Evolutionary conservation across 2,113 vertebrate genomes (phyloP), one percentile per base, ranked within the genome.

Genomic region (Oryzias javanicus): DNA sequence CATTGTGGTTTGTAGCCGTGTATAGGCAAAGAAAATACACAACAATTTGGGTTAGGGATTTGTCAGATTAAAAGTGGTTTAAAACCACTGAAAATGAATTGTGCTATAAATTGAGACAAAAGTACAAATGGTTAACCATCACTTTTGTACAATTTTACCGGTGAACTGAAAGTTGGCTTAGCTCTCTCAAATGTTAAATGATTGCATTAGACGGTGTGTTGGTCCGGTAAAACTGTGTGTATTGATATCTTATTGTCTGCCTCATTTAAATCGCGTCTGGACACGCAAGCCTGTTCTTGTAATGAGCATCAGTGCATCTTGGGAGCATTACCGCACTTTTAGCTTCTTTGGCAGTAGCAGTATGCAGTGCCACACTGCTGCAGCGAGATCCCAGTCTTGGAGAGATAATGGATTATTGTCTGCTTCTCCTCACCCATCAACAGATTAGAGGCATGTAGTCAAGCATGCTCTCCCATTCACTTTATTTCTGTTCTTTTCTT

Each of bases 401-500:
- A 65, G 62, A 81, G 82, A 89, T 84, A 86, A 86, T 83, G 74
- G 79, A 64, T 83, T 84, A 81, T 86, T 85, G 82, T 88, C 79
- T 80, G 81, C 67, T 82, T 88, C 82, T 78, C 67, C 76, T 85
- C 78, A 76, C 86, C 88, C 84, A 82, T 86, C 74, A 86, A 88
- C 82, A 88, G 86, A 86, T 88, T 81, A 86, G 73, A 86, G 57
- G 64, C 71, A 74, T 89, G 84, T 74, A 81, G 80, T 80, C 75
- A 83, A 27, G 4, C 67, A 60, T 78, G n/a, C 61, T 82, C 73
- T 78, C 55, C 74, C 55, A 78, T 72, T 72, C 58, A 71, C 55
- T 64, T 62, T 49, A 74, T 79, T 74, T 67, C 66, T 58, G 55
- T 74, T 46, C 35, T 47, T 40, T 49, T 52, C 54, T 61, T 16